These are phyloP conservation scores for Bufo gargarizans DNA, from an alignment of 2,113 vertebrate species.

Conservation along the genomic window DNA sequence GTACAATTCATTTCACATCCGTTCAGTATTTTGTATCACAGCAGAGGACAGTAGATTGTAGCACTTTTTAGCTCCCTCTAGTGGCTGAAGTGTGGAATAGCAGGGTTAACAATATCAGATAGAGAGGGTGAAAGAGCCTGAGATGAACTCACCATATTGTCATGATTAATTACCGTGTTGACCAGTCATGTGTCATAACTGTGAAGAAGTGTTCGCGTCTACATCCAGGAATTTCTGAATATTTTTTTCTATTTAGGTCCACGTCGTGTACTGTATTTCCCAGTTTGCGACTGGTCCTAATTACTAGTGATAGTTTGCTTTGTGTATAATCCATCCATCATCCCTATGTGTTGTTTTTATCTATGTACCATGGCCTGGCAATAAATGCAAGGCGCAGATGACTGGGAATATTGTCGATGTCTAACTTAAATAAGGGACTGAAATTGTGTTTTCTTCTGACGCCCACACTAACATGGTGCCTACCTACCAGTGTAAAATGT, in stretches of 20 bases:
- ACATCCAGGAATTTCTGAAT: neutral
- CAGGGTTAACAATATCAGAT: neutral
- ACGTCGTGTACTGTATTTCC: neutral
- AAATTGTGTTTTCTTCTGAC: too few species aligned
- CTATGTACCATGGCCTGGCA: neutral
- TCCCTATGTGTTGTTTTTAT: neutral
- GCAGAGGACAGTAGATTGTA: neutral
- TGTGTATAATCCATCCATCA: slow-evolving; percentile 4
- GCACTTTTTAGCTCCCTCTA: slow-evolving; percentile 16
- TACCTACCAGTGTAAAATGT: too few species aligned
- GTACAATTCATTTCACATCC: too few species aligned
- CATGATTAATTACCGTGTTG: neutral
- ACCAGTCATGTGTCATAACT: slow-evolving; percentile 11
- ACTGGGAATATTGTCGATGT: neutral
- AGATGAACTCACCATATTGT: slow-evolving; percentile 13
- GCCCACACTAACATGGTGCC: too few species aligned
- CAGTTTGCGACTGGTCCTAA: neutral
- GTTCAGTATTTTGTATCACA: neutral
- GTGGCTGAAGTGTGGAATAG: neutral
- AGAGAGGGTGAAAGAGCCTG: neutral
- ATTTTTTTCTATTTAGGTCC: neutral
- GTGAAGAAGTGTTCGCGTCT: neutral
- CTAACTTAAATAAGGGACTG: neutral
- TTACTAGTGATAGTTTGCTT: neutral
- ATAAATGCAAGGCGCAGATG: neutral